Evolutionary conservation across 2,797 vertebrate genomes (phyloP), one percentile per base, ranked within the genome.

Genomic region (Sebastes trivittatus): DNA sequence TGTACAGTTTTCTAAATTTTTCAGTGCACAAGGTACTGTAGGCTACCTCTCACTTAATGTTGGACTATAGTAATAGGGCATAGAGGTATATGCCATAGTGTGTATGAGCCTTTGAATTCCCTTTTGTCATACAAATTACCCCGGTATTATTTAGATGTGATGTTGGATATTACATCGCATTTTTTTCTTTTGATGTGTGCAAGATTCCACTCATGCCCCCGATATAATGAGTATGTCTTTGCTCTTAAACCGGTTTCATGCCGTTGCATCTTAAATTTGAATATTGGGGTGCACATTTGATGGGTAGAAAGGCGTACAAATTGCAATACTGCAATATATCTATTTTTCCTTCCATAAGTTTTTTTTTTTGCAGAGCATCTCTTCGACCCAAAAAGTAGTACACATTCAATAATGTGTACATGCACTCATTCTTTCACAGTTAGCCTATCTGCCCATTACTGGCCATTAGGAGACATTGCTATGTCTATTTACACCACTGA

Each of bases 21-120:
- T 86, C 88, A 87, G 85, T 89, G 92, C 91, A 91, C 89, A 93
- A 92, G 92, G 94, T 94, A 93, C 94, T 91, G 85, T 90, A 91
- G 90, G 92, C 89, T 93, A 92, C 92, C 92, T 94, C 93, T 92
- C 83, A 87, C 83, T 87, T 85, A 77, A 91, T 89, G 83, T 91
- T 86, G 75, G 82, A 88, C 81, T 58, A 59, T 85, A 88, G 83
- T 85, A 81, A 63, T 86, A 84, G 87, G 83, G 84, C 71, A 70
- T 84, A 82, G 88, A 88, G 84, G 77, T 81, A 67, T 81, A 86
- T 85, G 87, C 87, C 86, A 87, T 89, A 76, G 82, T 68, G 71
- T 88, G 88, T 75, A 67, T 82, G 88, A 80, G 72, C 87, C 64
- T 85, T 78, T 79, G 49, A 88, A 79, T 85, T 87, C 65, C 77